Evolutionary conservation across 1,140 invertebrate species (phyloP).

Genomic region (Drosophila quadrilineata): DNA sequence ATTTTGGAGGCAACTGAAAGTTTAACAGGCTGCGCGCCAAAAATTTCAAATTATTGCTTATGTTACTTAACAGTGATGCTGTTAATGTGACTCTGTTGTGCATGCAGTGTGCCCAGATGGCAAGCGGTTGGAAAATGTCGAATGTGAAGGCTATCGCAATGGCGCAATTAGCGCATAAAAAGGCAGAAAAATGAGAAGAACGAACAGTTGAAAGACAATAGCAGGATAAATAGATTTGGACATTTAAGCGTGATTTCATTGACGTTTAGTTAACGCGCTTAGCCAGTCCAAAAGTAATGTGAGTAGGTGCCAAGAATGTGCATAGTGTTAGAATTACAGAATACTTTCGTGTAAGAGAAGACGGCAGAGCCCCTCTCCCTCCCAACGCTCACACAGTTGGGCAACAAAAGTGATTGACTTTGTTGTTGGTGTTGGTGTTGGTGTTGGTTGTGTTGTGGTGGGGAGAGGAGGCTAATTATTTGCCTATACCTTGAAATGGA

Average conservation of each 20-base stretch:
- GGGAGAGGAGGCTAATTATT: slow-evolving; percentile 23
- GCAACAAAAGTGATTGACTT: slow-evolving; percentile 1
- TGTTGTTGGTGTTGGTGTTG: no score
- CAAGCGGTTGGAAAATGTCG: slow-evolving; percentile 44
- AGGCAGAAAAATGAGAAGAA: slow-evolving; percentile 5
- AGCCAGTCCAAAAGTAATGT: background rate
- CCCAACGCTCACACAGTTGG: no score
- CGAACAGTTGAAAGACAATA: slow-evolving; percentile 33
- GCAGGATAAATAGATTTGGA: slow-evolving; percentile 25
- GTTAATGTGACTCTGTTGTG: background rate
- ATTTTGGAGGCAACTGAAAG: no score
- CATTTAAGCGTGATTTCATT: slow-evolving; percentile 30
- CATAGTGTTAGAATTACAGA: background rate
- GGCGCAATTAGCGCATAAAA: slow-evolving; percentile 63
- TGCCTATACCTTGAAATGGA: slow-evolving; percentile 37
- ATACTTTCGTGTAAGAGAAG: no score
- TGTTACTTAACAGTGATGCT: background rate
- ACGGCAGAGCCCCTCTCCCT: no score
- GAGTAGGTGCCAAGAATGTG: background rate
- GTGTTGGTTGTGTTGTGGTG: no score
- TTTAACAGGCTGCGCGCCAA: no score
- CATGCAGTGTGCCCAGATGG: background rate
- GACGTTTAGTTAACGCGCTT: background rate
- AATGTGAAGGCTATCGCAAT: slow-evolving; percentile 52
- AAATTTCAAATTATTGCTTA: slow-evolving; percentile 2